Base-by-base conservation (phyloP, 2,888 invertebrate species). In the Liopterus haemorrhoidalis region DNA sequence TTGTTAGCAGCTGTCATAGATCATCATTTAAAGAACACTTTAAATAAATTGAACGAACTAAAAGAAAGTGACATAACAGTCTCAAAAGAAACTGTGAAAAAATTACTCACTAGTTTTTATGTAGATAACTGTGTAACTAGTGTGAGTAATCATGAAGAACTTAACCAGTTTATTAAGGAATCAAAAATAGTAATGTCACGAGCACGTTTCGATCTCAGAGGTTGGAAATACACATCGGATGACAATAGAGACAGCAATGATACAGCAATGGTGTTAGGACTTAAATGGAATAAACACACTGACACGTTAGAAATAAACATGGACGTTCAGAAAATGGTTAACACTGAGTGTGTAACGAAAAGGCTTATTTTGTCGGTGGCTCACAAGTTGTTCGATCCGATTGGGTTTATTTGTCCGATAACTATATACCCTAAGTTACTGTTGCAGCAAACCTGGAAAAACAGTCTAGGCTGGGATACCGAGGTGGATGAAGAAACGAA, bases 371-470 rank as follows among this genome's bases (percentile, higher is more conserved):
- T 38, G 19, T 38, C 38, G n/a, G 14, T 50, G 22, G 33, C 47
- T 20, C 52, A 57, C 9, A 36, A 48, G 11, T 27, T 55, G 11
- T 54, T 52, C 44, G 54, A 57, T 41, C 55, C 56, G 8, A 41
- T 56, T 14, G 57, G 58, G 6, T 49, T 57, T 30, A 41, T 46
- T 12, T 48, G 48, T 19, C 53, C 54, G 9, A 46, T 48, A 2
- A 41, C 49, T 5, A 22, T 57, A 5, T 18, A 28, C 5, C 54
- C 55, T 5, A 57, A 57, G 31, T 25, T 53, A 31, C 54, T 43
- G 55, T 43, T 58, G 9, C 54, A 57, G 22, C 22, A 46, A 5
- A 38, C 27, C 12, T 52, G 52, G 48, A n/a, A 43, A 9, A 42
- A 48, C 42, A 36, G 44, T 5, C 4, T 45, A 9, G 41, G 40